Conservation (phyloP, 2,888 invertebrate species). For the Dryobota labecula region DNA sequence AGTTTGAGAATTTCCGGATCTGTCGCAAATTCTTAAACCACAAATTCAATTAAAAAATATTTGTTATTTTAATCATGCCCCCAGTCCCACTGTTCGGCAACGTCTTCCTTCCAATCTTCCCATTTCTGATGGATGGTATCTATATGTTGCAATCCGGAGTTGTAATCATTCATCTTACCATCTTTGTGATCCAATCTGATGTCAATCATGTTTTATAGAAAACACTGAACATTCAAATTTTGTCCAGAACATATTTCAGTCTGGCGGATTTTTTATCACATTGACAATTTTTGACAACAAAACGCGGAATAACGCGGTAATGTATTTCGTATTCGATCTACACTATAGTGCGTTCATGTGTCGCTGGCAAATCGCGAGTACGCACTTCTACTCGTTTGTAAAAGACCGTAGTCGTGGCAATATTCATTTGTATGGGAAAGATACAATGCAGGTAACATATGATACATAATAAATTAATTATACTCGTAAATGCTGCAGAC, state of each 20-base stretch:
- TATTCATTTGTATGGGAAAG: not conserved
- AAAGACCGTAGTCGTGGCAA: not conserved
- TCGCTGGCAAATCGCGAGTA: not conserved
- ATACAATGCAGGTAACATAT: not conserved
- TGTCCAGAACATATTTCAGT: not conserved
- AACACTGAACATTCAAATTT: not conserved
- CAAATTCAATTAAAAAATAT: not conserved
- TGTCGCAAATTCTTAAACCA: not conserved
- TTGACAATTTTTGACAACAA: not conserved
- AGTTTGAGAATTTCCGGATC: too few relatives aligned
- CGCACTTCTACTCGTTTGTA: not conserved
- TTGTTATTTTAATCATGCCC: not conserved
- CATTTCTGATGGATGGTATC: not conserved
- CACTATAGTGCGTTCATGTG: too few relatives aligned
- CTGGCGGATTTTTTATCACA: not conserved
- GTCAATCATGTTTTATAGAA: too few relatives aligned
- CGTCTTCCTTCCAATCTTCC: not conserved
- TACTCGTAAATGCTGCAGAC: not conserved
- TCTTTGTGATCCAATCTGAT: not conserved
- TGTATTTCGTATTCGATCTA: not conserved
- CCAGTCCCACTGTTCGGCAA: too few relatives aligned
- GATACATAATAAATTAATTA: not conserved
- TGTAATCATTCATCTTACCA: not conserved
- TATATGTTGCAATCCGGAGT: not conserved
- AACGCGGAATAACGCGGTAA: not conserved